Conservation (phyloP, 2,888 invertebrate genomes). For the Sericinus montela region DNA sequence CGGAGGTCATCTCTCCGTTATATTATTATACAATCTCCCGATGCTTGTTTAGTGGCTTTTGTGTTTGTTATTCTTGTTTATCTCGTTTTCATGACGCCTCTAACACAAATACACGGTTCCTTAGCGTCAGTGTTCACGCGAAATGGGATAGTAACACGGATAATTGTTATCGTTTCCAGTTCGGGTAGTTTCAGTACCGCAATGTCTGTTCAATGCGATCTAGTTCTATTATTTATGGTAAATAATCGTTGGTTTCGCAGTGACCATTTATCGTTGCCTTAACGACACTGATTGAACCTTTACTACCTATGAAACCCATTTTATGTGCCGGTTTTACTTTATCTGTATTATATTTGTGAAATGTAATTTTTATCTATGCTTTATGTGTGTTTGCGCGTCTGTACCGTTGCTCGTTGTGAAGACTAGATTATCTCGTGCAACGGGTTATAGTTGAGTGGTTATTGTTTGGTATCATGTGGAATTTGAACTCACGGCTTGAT, state of each 20-base stretch:
- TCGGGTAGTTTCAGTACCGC: conserved; percentile 5
- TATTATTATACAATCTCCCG: too few species aligned
- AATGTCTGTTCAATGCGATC: conserved; percentile 15
- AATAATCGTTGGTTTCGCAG: conserved; percentile 27
- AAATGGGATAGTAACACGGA: not conserved
- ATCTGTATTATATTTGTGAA: not conserved
- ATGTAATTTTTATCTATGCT: conserved; percentile 6
- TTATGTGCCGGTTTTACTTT: conserved; percentile 1
- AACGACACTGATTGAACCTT: conserved; percentile 29
- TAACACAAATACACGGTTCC: not conserved
- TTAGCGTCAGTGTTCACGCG: not conserved
- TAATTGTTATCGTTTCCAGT: conserved; percentile 13
- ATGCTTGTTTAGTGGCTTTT: not conserved
- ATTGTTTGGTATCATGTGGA: not conserved
- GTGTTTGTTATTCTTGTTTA: not conserved
- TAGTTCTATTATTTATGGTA: conserved; percentile 26
- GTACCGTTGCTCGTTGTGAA: not conserved
- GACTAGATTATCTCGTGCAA: conserved; percentile 4
- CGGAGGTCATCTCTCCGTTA: too few species aligned
- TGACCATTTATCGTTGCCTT: conserved; percentile 26
- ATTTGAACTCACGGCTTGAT: not conserved
- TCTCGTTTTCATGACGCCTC: not conserved
- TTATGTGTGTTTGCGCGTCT: not conserved
- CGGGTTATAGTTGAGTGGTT: conserved; percentile 8
- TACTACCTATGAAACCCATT: conserved; percentile 10